These are phyloP conservation scores for Xestia c-nigrum DNA, from an alignment of 2,888 invertebrate species.

Conservation along the genomic window DNA sequence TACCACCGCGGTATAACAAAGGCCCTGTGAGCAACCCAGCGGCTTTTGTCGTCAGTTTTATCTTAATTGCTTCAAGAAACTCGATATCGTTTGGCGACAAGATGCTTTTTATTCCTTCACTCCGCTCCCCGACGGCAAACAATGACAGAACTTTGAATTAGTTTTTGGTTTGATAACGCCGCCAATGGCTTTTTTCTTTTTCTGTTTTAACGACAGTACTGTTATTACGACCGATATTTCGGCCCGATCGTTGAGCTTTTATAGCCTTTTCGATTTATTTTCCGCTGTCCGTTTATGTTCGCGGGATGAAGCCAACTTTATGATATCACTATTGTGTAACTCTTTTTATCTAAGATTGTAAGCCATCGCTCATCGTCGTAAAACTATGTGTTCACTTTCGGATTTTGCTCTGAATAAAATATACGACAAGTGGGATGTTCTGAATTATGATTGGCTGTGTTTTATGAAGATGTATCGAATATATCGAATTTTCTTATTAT, in stretches of 20 bases:
- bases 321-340: conserved; percentile 69
- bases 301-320: conserved; percentile 63
- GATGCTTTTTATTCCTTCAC: conserved; percentile 87
- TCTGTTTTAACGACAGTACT: conserved; percentile 78
- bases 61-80: conserved; percentile 90
- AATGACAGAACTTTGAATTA: conserved; percentile 88
- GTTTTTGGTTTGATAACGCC: conserved; percentile 86
- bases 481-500: conserved; percentile 15
- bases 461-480: conserved; percentile 46
- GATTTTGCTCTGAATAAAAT: conserved; percentile 57
- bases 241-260: conserved; percentile 76
- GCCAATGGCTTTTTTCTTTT: conserved; percentile 75
- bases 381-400: conserved; percentile 59
- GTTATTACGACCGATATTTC: conserved; percentile 79
- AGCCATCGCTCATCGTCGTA: conserved; percentile 55
- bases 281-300: conserved; percentile 70
- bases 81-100: conserved; percentile 89
- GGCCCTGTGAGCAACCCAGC: conserved; percentile 74
- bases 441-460: conserved; percentile 58
- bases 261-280: conserved; percentile 75
- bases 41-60: conserved; percentile 87
- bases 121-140: conserved; percentile 82
- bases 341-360: conserved; percentile 66
- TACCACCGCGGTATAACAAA: conserved; percentile 80
- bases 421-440: conserved; percentile 50